A percentile compares a stretch with the other conserved stretches of the same genome.
phyloP scores from a whole-genome alignment of 2,888 invertebrate species.

The Synanthedon formicaeformis region DNA sequence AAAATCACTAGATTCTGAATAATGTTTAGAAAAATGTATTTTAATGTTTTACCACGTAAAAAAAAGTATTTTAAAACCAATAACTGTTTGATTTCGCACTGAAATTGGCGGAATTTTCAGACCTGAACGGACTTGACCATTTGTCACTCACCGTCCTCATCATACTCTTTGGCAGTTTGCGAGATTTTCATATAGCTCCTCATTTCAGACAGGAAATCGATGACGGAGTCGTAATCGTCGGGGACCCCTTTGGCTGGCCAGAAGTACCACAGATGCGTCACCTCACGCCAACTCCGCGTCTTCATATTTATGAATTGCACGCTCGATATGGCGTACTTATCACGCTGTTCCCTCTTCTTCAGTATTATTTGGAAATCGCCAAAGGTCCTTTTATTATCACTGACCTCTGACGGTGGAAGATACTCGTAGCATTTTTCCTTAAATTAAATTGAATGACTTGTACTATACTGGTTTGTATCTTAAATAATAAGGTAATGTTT shows the following conservation, averaged over 20 bases:
- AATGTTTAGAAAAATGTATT: no score
- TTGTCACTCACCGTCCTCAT: slow-evolving; percentile 48
- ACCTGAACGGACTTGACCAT: not conserved
- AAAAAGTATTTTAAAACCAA: no score
- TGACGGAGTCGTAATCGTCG: slow-evolving; percentile 83
- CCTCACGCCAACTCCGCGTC: slow-evolving; percentile 86
- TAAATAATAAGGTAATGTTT: no score
- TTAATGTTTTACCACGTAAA: no score
- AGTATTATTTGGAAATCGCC: slow-evolving; percentile 90
- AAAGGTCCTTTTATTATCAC: slow-evolving; percentile 87
- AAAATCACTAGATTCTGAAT: no score
- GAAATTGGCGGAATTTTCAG: not conserved
- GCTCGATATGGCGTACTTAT: slow-evolving; percentile 90
- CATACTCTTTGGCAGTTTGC: slow-evolving; percentile 63
- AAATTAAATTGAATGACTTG: not conserved
- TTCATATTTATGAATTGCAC: slow-evolving; percentile 85
- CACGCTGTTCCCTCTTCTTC: slow-evolving; percentile 89
- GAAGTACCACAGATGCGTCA: slow-evolving; percentile 93
- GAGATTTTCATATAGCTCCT: slow-evolving; percentile 70
- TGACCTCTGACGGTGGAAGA: slow-evolving; percentile 90
- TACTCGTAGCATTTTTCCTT: slow-evolving; percentile 92
- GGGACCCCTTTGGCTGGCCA: slow-evolving; percentile 94
- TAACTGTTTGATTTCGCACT: no score
- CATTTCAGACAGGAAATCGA: slow-evolving; percentile 89
- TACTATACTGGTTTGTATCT: no score